Base-by-base conservation (phyloP, 2,113 vertebrate species). In the Polyodon spathula region DNA sequence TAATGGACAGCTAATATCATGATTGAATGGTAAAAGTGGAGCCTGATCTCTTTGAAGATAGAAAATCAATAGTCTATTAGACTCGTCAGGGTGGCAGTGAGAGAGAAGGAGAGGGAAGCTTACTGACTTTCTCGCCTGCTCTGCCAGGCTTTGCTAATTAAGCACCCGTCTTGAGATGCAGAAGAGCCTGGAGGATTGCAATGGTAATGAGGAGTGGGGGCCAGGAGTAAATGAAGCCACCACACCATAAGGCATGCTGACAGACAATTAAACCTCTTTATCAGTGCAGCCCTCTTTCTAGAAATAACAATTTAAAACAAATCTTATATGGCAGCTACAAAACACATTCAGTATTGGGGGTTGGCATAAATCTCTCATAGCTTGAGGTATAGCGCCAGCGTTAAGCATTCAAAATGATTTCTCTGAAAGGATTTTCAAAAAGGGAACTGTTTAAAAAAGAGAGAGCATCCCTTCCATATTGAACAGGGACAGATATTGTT, bases 41-140 rank as follows among this genome's bases (percentile, higher is more conserved):
- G 77, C 61, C 80, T 86, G 86, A 90, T 93, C 80, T 83, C 73
- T 81, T 78, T 78, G 79, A 82, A 75, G 86, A 90, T 92, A 78
- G 86, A 89, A 95, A 97, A 97, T 95, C 94, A 86, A 95, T 94
- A 94, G 88, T 81, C 89, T 90, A 91, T 93, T 97, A 91, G 84
- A 92, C 88, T 83, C 68, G 62, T 86, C 81, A 86, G 83, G 73
- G 85, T 83, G 81, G 79, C 65, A 70, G 71, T 60, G 9, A 37
- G 42, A 51, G 52, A 58, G 46, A 59, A 42, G 37, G 65, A 69
- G 58, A 72, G 60, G 72, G 6, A 0, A 67, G 44, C 53, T 54
- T 54, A 16, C 15, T 54, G 15, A 16, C 53, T 54, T 61, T 60
- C 81, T 74, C 81, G 64, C 73, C 74, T 67, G 68, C 72, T 77